A percentile compares a stretch with the other conserved stretches of the same genome.
Evolutionary conservation across 2,113 vertebrate species (phyloP).

Genomic region (Cyprinodon tularosa): DNA sequence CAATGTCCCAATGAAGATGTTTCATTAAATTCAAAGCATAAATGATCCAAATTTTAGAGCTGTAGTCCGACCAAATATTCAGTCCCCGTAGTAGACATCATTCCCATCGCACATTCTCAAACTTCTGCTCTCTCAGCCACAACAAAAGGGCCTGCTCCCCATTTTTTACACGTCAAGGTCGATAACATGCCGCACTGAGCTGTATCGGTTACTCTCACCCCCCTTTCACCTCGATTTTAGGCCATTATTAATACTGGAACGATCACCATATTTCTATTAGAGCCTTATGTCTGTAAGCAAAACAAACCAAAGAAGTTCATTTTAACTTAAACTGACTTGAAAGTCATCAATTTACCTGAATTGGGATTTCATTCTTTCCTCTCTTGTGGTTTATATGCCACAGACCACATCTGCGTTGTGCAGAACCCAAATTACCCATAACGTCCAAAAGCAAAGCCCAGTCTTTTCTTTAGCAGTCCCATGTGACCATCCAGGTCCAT

Average conservation of each 20-base stretch:
- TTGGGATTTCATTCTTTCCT: not conserved
- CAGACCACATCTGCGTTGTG: constrained; percentile 35
- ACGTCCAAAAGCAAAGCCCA: constrained; percentile 29
- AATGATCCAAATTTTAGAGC: not conserved
- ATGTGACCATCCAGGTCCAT: constrained; percentile 41
- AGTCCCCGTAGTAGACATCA: not conserved
- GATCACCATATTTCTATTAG: not conserved
- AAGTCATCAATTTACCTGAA: constrained; percentile 3
- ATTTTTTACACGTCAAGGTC: constrained; percentile 18
- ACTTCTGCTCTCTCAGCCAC: constrained; percentile 14
- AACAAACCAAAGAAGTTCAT: not conserved
- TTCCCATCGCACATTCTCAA: not conserved
- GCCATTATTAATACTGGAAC: not conserved
- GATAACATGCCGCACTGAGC: not conserved
- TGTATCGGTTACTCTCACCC: not conserved
- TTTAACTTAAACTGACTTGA: not conserved
- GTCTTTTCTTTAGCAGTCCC: constrained; percentile 37
- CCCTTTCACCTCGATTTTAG: not conserved
- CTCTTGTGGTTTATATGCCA: not conserved
- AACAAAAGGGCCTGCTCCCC: constrained; percentile 27
- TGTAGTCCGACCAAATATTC: not conserved
- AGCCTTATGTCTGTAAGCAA: not conserved
- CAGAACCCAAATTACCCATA: constrained; percentile 37
- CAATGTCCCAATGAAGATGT: too few relatives aligned
- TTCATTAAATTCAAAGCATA: not conserved